Base-by-base conservation (phyloP, 2,888 invertebrate species). In the Lordiphosa andalusiaca region DNA sequence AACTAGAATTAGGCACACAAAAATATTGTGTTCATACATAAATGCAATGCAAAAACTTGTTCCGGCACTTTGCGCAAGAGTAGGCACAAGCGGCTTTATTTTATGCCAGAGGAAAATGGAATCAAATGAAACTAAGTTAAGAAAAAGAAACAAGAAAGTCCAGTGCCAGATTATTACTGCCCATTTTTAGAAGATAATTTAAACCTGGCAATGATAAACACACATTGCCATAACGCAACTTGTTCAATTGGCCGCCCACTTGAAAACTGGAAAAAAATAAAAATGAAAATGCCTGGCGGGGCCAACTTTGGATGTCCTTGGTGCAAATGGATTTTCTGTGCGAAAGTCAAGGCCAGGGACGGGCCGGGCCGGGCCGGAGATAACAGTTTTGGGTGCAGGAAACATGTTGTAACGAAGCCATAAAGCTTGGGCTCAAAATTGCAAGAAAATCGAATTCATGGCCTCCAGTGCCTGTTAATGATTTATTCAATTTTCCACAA, bases 401-500 rank as follows among this genome's bases (percentile, higher is more conserved):
- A 54, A 38, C 54, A 37, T 47, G 36, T 7, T 21, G 46, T 36
- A 42, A 42, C 25, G 25, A 42, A 13, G 42, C 42, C 42, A 25
- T 25, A 25, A 25, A 13, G 7, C 3, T 25, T 42, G 36, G 37
- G 41, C 21, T 36, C 37, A 13, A 38, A 25, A 25, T 7, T 7
- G 25, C 42, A 12, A 39, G 46, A 46, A 33, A 44, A 44, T 38
- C 37, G 23, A 49, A 49, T 23, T 38, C 48, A 12, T 38, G 12
- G 38, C 23, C 25, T 9, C 25, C 25, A 25, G 30, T 21, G 46
- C 19, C 21, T 12, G n/a, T 33, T 33, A 60, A 53, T 60, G 56
- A 51, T 63, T 56, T 50, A 63, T 56, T 72, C 66, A 76, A 61
- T 56, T 63, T 52, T 60, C 35, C 64, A 53, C 55, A 73, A 73